Evolutionary conservation across 92 coral and sea anemone species (phyloP), one percentile per base, ranked within the genome.

Genomic region (Zoanthus sansibaricus): DNA sequence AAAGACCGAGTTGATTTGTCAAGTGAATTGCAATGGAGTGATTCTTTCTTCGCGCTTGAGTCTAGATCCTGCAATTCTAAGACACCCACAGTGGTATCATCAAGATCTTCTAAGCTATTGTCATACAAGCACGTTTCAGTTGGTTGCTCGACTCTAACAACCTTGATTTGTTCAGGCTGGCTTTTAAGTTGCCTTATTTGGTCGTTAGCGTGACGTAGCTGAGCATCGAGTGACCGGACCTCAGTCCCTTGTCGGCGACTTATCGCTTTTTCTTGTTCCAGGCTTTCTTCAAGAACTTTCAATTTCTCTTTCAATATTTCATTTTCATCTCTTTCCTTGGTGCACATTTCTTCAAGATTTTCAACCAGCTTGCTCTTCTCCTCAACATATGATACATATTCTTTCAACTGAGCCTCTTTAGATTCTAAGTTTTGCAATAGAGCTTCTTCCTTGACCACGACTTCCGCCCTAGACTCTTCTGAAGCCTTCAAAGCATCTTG

Each of bases 171-270:
- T 16, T 37, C 56, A 37, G 77, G 48, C 44, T 20, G 72, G 78
- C 37, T 70, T 54, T 89, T 87, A 44, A 87, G 92, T 68, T 93
- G 93, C 61, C 98, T 92, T 71, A 97, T 86, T 75, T 90, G 94
- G 16, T 84, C 62, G 62, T 90, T 95, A 12, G 99, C 99, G 71
- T 90, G 93, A n/a, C 83, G 70, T 15, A 95, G 87, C 85, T 97
- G 98, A 15, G 98, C 99, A 46, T 95, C 95, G 37, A 97, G 93
- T 3, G 99, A 97, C 58, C 92, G 93, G n/a, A 95, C 91, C 79
- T 95, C 96, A 4, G 90, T 82, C 0, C 94, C 93, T 9, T 95
- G 93, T 32, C 98, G 93, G 64, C 93, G 92, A 87, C 90, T 93
- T 72, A 91, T 90, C 13, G 80, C 61, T 7, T 85, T 87, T 62